phyloP scores from a whole-genome alignment of 2,888 invertebrate species.

The Melinaea marsaeus region DNA sequence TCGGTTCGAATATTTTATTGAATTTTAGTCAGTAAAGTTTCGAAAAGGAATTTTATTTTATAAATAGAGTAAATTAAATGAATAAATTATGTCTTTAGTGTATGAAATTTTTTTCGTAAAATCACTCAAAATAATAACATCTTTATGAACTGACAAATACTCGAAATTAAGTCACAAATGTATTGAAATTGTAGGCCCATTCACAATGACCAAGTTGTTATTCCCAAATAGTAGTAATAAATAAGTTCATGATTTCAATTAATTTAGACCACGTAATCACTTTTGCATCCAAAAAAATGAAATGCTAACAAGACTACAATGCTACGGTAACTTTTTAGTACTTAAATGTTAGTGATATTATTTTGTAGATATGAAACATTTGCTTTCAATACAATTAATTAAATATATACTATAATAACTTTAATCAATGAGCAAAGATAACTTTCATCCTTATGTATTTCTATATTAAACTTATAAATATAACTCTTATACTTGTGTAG shows the following conservation, averaged over 20 bases:
- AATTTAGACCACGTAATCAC: too few species aligned
- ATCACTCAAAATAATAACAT: not conserved
- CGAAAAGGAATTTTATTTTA: too few species aligned
- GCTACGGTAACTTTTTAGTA: too few species aligned
- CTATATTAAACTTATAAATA: too few species aligned
- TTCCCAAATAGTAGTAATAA: too few species aligned
- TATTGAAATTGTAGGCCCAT: not conserved
- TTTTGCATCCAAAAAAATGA: too few species aligned
- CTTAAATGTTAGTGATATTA: too few species aligned
- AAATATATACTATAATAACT: not conserved
- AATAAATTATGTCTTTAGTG: not conserved
- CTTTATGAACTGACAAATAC: not conserved
- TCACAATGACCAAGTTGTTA: not conserved
- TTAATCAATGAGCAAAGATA: not conserved
- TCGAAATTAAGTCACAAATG: not conserved
- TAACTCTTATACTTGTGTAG: too few species aligned
- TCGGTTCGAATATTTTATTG: slow-evolving; percentile 13
- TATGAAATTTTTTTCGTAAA: not conserved
- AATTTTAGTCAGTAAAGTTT: slow-evolving; percentile 14
- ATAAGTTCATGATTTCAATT: too few species aligned
- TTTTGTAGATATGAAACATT: too few species aligned
- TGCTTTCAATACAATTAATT: not conserved
- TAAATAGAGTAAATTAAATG: slow-evolving; percentile 1
- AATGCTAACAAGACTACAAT: too few species aligned
- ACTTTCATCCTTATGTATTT: too few species aligned